Evolutionary conservation across 1,140 invertebrate species (phyloP), one percentile per base, ranked within the genome.

Genomic region (Drosophila grimshawi): DNA sequence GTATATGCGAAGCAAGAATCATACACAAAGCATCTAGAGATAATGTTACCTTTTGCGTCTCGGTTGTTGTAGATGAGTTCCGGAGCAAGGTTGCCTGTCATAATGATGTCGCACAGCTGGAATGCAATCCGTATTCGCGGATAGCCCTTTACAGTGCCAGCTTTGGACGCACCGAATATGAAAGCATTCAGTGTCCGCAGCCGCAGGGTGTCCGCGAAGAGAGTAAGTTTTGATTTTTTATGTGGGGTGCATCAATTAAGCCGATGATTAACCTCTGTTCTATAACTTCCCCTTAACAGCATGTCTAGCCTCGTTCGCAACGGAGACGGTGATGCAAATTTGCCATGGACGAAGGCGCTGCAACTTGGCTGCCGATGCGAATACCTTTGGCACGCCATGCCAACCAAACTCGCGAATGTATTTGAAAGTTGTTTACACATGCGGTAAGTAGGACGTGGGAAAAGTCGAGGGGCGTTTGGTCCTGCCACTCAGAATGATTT

Each of bases 361-460:
- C 92, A 95, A 95, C 32, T 93, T 98, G 41, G 94, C 95, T 6
- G 97, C 97, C 1, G 96, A 97, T 92, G 94, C 96, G 49, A 95
- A 96, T 59, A 97, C 97, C 62, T 98, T 98, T 92, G 97, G 97
- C 29, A 96, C 95, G 80, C 97, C 97, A 0, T 98, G 97, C 91
- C 94, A 95, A 59, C 94, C 95, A 0, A 95, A 96, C 59, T 97
- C 97, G 73, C 94, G 96, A 64, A 97, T 97, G 93, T 98, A 98
- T 93, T 95, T 98, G 75, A 97, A 97, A 94, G 96, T 98, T 71
- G 96, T 97, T 76, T 98, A 98, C 93, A 97, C 97, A 32, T 99
- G 97, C 93, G 97, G 98, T 99, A 94, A 97, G 96, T 95, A 62
- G 62, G 59, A 29, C 53, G 57, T 55, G 37, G 56, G 29, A 39